Base-by-base conservation (phyloP, 2,113 vertebrate species). In the Danio rerio region DNA sequence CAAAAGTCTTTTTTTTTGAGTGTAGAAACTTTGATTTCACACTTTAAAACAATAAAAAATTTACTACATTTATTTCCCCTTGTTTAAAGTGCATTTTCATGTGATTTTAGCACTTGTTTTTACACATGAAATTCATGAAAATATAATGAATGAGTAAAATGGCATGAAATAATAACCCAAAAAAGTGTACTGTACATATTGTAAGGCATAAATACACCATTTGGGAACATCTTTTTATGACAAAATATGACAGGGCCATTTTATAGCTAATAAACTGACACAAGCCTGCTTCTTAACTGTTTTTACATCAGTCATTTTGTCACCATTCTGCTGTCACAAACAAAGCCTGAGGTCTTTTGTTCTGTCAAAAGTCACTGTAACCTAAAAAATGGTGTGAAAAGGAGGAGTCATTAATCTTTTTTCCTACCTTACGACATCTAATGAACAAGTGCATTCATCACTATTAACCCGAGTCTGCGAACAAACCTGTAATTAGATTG, bases 401-500 rank as follows among this genome's bases (percentile, higher is more conserved):
- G 11, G 59, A 43, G 58, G 13, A 18, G 13, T 61, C 9, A 70
- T 31, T 78, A n/a, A 53, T 78, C 20, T 59, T 65, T 80, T 47
- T 62, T 77, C n/a, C 65, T n/a, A 7, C 8, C 50, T 13, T 16
- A 15, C n/a, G 69, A 52, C 2, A 49, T 53, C 69, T 81, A 81
- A 81, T 50, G 53, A 71, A 43, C 13, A 20, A 68, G 62, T 56
- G 80, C 16, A 31, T 81, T 52, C 40, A 81, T 81, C 69, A 31
- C 55, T 43, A 18, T 53, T 55, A 53, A 55, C 71, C 31, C 6
- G 71, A 74, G 15, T 55, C 71, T 74, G 71, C 2, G 7, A 53
- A 72, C 69, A 72, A 72, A 15, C 69, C 49, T 72, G 49, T 72
- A 53, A 72, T 72, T 53, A 52, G 20, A 52, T 68, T 47, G n/a